Percentiles rank a stretch among this genome's conserved stretches.
phyloP scores from a whole-genome alignment of 2,113 vertebrate genomes.

The Physeter macrocephalus region DNA sequence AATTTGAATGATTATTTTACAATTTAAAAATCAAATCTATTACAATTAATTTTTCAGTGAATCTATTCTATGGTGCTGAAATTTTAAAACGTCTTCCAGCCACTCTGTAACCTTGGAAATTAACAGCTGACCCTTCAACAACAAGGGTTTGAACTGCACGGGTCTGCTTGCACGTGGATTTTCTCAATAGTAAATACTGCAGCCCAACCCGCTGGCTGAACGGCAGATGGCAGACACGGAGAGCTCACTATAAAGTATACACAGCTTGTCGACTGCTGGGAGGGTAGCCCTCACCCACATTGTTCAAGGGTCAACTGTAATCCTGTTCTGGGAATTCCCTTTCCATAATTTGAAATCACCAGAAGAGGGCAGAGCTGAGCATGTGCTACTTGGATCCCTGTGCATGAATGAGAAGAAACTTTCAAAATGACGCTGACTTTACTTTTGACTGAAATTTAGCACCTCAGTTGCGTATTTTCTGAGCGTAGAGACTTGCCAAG shows the following conservation, averaged over 20 bases:
- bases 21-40: background rate
- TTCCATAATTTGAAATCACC: background rate
- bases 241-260: background rate
- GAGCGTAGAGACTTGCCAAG: background rate
- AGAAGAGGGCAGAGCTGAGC: background rate
- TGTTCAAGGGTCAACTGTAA: background rate
- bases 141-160: background rate
- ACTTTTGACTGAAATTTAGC: conserved; percentile 35
- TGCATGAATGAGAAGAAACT: background rate
- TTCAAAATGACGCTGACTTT: conserved; percentile 2
- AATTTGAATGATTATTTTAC: background rate
- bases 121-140: background rate
- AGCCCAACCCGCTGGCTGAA: background rate
- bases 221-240: background rate
- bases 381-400: background rate
- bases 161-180: background rate
- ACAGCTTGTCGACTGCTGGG: background rate
- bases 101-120: background rate
- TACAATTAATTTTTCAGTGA: background rate
- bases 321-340: background rate
- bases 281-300: background rate
- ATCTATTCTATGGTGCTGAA: background rate
- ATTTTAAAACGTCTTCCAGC: background rate
- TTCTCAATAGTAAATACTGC: background rate
- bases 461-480: background rate